Evolutionary conservation across 2,113 vertebrate species (phyloP).

Genomic region (Pteruthius melanotis): DNA sequence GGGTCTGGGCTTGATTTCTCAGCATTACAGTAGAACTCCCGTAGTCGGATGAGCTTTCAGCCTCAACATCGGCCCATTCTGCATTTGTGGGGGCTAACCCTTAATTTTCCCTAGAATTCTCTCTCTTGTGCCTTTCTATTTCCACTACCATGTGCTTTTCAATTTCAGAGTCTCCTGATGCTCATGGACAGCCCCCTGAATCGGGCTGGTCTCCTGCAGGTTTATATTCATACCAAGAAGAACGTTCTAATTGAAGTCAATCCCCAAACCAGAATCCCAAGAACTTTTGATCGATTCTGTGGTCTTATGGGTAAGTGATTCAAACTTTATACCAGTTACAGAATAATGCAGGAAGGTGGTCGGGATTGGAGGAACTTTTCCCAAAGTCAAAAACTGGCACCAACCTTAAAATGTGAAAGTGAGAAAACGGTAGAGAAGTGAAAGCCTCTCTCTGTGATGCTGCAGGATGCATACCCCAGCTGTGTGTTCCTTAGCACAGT

Average conservation of each 20-base stretch:
- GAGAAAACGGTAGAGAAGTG: not conserved
- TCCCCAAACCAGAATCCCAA: slow-evolving; percentile 94
- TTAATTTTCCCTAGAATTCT: too few relatives aligned
- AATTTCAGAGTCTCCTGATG: slow-evolving; percentile 87
- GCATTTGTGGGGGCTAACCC: rapidly evolving
- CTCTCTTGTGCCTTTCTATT: too few relatives aligned
- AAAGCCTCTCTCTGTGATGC: too few relatives aligned
- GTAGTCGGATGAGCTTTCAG: rapidly evolving
- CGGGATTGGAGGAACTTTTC: rapidly evolving
- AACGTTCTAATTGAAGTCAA: slow-evolving; percentile 94
- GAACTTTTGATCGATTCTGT: slow-evolving; percentile 94
- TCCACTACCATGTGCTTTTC: not conserved
- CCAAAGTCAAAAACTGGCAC: not conserved
- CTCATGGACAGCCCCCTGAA: slow-evolving; percentile 97
- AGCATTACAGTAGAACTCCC: rapidly evolving
- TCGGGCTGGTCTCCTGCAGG: slow-evolving; percentile 91
- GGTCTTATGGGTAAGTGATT: slow-evolving; percentile 91
- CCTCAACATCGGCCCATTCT: rapidly evolving
- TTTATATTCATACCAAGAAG: slow-evolving; percentile 93
- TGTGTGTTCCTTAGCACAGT: rapidly evolving
- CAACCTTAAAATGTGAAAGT: not conserved
- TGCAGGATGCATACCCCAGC: rapidly evolving
- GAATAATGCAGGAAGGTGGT: not conserved
- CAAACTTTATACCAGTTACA: too few relatives aligned
- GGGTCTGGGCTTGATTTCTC: rapidly evolving